These are phyloP conservation scores for Quiscalus mexicanus DNA, from an alignment of 2,113 vertebrate genomes.

Conservation along the genomic window DNA sequence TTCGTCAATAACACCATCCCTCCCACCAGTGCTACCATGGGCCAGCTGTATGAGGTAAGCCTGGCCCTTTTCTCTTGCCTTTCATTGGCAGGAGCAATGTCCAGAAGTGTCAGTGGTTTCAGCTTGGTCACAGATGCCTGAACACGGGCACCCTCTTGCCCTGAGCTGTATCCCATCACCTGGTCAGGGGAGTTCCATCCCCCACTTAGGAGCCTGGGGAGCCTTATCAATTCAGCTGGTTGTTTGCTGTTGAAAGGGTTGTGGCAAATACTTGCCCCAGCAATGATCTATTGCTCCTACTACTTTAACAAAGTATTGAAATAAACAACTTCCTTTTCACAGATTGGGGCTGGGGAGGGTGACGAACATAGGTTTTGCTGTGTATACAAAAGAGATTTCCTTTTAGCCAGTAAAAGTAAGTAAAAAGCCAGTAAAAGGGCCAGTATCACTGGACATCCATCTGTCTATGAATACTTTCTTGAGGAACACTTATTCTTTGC, in stretches of 20 bases:
- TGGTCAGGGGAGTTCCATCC: not conserved
- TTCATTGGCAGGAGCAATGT: not conserved
- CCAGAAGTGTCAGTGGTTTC: not conserved
- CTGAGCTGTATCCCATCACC: not conserved
- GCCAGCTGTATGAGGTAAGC: slow-evolving; percentile 94
- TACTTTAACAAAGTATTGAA: not conserved
- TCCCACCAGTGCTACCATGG: slow-evolving; percentile 94
- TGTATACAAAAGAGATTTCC: not conserved
- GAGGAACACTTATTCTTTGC: not conserved
- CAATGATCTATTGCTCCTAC: not conserved
- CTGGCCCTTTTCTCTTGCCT: not conserved
- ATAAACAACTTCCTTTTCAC: not conserved
- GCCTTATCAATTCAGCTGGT: not conserved
- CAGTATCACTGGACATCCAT: not conserved
- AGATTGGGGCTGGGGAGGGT: not conserved
- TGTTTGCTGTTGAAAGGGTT: not conserved
- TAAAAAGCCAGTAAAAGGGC: not conserved
- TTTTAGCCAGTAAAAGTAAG: not conserved
- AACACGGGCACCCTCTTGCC: accelerated
- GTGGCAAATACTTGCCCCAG: not conserved
- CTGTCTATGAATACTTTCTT: not conserved
- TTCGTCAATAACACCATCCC: slow-evolving; percentile 97
- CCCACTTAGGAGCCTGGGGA: not conserved
- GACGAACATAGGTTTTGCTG: not conserved
- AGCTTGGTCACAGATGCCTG: not conserved